A percentile compares a stretch with the other conserved stretches of the same genome.
Conservation (phyloP, 2,113 vertebrate genomes). For the Otolemur garnettii region DNA sequence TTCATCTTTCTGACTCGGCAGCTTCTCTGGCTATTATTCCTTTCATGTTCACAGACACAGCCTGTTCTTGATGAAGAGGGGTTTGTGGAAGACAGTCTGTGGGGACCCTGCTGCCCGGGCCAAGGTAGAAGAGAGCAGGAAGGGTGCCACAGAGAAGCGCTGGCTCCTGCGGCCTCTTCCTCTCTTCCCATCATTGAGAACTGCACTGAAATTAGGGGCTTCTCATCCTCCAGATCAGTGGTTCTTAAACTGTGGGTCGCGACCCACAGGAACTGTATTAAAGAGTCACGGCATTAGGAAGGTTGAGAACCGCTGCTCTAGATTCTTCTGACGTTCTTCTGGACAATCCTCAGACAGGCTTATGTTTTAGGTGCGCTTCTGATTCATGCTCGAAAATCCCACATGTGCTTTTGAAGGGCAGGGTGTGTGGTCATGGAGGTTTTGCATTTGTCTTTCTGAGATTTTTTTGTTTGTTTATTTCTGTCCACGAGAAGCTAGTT, state of each 20-base stretch:
- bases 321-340: neutral
- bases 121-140: neutral
- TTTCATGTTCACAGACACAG: neutral
- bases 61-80: neutral
- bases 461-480: neutral
- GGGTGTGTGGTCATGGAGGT: neutral
- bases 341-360: neutral
- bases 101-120: neutral
- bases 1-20: neutral
- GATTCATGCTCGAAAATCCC: neutral
- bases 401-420: neutral
- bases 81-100: neutral
- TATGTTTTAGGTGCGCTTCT: neutral
- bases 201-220: neutral
- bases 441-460: constrained; percentile 3
- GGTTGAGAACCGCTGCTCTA: no score
- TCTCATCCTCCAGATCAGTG: neutral
- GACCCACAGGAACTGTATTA: no score
- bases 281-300: no score
- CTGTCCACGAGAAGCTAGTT: neutral
- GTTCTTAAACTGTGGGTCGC: no score
- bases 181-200: neutral
- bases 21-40: neutral
- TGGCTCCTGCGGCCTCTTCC: neutral
- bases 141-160: neutral